A percentile compares a stretch with the other conserved stretches of the same genome.
Evolutionary conservation across 53 echinoderm and acorn worm genomes (phyloP).

Genomic region (Antedon mediterranea): DNA sequence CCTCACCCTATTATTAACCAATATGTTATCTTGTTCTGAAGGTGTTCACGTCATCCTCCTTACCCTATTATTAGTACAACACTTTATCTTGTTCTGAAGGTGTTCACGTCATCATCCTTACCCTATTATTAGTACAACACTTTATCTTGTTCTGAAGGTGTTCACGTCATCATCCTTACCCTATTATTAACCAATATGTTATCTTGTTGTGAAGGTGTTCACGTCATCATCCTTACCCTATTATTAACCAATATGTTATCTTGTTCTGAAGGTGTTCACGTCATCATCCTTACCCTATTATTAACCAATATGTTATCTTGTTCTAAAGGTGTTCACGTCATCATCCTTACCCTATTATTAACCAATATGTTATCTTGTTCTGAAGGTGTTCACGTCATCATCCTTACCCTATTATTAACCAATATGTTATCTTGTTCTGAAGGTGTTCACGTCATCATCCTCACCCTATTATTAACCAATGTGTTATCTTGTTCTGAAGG

Average conservation of each 20-base stretch:
- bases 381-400: slow-evolving; percentile 52
- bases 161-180: slow-evolving; percentile 46
- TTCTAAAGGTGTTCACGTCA: slow-evolving; percentile 35
- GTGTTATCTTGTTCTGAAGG: background rate
- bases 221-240: slow-evolving; percentile 41
- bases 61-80: slow-evolving; percentile 34
- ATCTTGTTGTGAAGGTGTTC: slow-evolving; percentile 19
- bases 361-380: background rate
- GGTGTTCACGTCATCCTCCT: slow-evolving; percentile 47
- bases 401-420: slow-evolving; percentile 31
- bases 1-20: slow-evolving; percentile 32
- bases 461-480: slow-evolving; percentile 27
- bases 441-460: slow-evolving; percentile 51
- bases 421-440: background rate
- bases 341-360: slow-evolving; percentile 41
- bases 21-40: background rate
- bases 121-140: slow-evolving; percentile 34
- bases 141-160: slow-evolving; percentile 5
- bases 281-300: slow-evolving; percentile 36
- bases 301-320: background rate
- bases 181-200: slow-evolving; percentile 28
- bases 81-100: slow-evolving; percentile 5
- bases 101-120: slow-evolving; percentile 47
- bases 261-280: slow-evolving; percentile 33
- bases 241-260: slow-evolving; percentile 5